phyloP scores from a whole-genome alignment of 2,797 vertebrate species.

The Spatula clypeata region DNA sequence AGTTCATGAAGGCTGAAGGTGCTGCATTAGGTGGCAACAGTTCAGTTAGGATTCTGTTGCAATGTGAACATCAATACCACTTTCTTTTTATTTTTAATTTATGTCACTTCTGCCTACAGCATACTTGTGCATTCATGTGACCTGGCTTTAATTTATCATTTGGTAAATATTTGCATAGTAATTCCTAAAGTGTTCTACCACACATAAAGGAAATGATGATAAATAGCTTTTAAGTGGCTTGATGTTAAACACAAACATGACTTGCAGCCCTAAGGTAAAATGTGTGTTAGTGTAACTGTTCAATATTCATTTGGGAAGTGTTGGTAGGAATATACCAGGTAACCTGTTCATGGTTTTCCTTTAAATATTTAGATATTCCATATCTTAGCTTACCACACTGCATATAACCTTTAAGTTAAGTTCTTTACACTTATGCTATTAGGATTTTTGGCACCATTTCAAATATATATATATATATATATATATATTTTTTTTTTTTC shows the following conservation, averaged over 20 bases:
- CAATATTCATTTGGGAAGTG: slow-evolving; percentile 70
- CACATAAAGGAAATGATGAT: slow-evolving; percentile 71
- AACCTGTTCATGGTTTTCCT: neutral
- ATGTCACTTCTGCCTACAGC: neutral
- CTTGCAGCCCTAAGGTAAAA: slow-evolving; percentile 72
- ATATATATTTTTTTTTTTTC: neutral
- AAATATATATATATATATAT: neutral
- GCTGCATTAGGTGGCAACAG: neutral
- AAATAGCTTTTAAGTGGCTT: slow-evolving; percentile 76
- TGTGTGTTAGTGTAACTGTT: slow-evolving; percentile 40
- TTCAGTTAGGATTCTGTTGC: neutral
- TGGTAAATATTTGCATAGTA: slow-evolving; percentile 79
- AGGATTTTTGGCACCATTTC: neutral
- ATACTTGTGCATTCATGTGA: slow-evolving; percentile 59
- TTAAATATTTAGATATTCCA: neutral
- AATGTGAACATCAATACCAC: neutral
- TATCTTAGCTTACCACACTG: neutral
- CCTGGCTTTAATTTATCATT: slow-evolving; percentile 73
- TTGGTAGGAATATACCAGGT: slow-evolving; percentile 18
- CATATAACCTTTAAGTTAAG: neutral
- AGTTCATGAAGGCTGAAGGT: neutral
- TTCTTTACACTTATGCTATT: neutral
- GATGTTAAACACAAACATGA: slow-evolving; percentile 73
- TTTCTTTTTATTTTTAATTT: neutral
- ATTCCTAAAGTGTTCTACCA: slow-evolving; percentile 68